Evolutionary conservation across 2,113 vertebrate species (phyloP).

Genomic region (Eclectus roratus): DNA sequence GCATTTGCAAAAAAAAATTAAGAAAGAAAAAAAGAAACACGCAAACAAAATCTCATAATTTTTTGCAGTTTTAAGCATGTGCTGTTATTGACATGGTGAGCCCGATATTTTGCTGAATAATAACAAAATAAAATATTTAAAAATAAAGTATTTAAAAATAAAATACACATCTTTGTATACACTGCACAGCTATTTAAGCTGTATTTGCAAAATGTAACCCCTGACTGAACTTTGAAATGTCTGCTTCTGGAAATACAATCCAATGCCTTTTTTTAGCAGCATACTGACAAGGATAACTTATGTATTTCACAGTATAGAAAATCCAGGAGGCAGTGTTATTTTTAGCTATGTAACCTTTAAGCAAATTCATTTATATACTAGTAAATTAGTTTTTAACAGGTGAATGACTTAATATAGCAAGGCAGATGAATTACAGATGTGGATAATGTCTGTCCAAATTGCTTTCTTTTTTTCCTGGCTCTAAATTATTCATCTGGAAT

Average conservation of each 20-base stretch:
- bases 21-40: accelerated
- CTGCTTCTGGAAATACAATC: neutral
- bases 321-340: slow-evolving; percentile 1
- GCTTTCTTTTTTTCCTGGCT: slow-evolving; percentile 6
- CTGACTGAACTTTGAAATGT: neutral
- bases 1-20: neutral
- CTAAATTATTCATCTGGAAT: slow-evolving; percentile 45
- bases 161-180: neutral
- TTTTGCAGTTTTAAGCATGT: neutral
- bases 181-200: neutral
- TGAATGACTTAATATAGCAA: slow-evolving; percentile 19
- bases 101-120: neutral
- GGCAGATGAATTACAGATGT: slow-evolving; percentile 47
- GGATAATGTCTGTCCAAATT: slow-evolving; percentile 30
- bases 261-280: slow-evolving; percentile 37
- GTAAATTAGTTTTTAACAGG: slow-evolving; percentile 52
- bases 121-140: neutral
- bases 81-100: neutral
- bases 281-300: neutral
- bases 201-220: neutral
- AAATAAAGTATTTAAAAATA: neutral
- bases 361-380: neutral
- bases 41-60: neutral
- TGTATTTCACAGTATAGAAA: slow-evolving; percentile 37
- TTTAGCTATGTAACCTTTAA: slow-evolving; percentile 42